phyloP scores from a whole-genome alignment of 2,113 vertebrate genomes.

The Genyomyrus donnyi region DNA sequence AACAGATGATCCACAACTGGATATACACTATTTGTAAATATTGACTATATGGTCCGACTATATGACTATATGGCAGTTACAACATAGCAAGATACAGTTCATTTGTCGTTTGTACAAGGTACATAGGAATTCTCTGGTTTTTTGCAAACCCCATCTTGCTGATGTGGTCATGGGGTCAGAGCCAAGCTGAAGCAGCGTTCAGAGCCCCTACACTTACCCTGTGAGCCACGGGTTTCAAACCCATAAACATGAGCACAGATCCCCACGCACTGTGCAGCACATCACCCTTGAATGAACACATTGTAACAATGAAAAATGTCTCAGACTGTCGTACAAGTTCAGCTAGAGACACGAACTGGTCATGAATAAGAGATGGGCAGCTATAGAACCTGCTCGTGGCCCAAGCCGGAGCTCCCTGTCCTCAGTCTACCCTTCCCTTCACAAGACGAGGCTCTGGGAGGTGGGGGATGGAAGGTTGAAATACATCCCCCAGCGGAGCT shows the following conservation, averaged over 20 bases:
- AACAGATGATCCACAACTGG: background rate
- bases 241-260: background rate
- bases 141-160: background rate
- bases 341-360: background rate
- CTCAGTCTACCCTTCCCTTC: background rate
- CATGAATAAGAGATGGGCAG: background rate
- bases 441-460: background rate
- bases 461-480: constrained; percentile 1
- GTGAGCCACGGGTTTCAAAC: background rate
- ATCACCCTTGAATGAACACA: background rate
- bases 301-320: background rate
- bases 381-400: background rate
- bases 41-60: background rate
- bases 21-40: background rate
- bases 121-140: background rate
- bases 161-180: background rate
- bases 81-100: background rate
- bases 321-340: background rate
- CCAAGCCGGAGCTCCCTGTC: background rate
- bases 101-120: background rate
- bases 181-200: background rate
- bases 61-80: background rate
- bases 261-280: background rate
- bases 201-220: background rate
- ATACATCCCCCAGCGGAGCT: constrained; percentile 49